phyloP scores from a whole-genome alignment of 1,140 invertebrate genomes.

The Brachionus manjavacas region DNA sequence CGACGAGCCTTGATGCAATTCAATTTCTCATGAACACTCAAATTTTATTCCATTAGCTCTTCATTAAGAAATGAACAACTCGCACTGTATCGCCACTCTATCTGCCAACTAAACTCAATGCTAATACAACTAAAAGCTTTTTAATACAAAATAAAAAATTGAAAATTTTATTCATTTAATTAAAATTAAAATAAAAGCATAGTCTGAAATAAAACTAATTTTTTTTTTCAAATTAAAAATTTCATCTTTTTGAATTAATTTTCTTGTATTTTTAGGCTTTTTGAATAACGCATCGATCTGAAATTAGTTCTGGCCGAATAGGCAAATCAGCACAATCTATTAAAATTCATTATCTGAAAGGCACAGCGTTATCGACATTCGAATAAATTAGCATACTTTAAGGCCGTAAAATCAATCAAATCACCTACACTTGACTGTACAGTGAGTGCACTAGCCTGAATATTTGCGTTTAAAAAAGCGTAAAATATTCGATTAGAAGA shows the following conservation, averaged over 20 bases:
- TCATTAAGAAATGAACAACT: neutral
- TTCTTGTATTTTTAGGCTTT: neutral
- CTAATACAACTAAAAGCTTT: neutral
- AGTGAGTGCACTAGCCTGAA: neutral
- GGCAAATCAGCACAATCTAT: neutral
- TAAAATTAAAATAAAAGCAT: neutral
- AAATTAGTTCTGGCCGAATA: neutral
- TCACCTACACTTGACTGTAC: conserved; percentile 9
- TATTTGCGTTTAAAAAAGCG: conserved; percentile 1
- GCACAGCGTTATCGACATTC: neutral
- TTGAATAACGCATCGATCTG: neutral
- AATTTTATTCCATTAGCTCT: neutral
- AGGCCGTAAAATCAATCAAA: neutral
- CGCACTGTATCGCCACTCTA: neutral
- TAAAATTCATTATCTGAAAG: neutral
- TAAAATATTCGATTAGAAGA: conserved; percentile 16
- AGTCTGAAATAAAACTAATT: neutral
- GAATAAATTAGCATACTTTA: conserved; percentile 29
- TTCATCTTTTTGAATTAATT: too few species aligned
- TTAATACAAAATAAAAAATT: neutral
- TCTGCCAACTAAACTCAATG: neutral
- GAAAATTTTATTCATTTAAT: neutral
- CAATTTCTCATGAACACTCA: neutral
- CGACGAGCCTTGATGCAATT: neutral
- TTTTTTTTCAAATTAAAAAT: too few species aligned